Evolutionary conservation across 2,797 vertebrate species (phyloP), one percentile per base, ranked within the genome.

Genomic region (Crocidura indochinensis): DNA sequence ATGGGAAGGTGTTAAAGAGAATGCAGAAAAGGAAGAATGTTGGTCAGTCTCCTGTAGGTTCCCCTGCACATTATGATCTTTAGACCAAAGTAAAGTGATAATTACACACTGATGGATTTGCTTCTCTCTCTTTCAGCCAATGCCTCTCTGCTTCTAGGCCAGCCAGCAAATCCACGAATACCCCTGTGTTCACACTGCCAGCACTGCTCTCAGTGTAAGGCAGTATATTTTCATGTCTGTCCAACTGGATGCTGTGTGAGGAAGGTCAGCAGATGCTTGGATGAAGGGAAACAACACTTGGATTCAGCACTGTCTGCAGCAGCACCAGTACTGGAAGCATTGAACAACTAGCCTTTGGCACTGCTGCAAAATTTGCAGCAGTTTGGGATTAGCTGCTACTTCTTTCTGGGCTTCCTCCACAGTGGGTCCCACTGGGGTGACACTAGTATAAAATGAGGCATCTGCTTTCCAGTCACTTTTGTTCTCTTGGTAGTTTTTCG

Each of bases 201-300:
- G 71, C 26, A 90, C 92, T 77, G 79, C 65, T 90, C 29, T 93
- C 76, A 75, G 10, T 71, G 71, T 49, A 91, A 92, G 44, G 76
- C 62, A 85, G 22, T 72, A 64, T 67, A 90, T 88, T 93, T 93
- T 87, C 80, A 79, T 75, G 76, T 94, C 65, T 53, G 81, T 84
- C 65, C 93, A 96, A 93, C 84, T 90, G 73, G 4, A 78, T 71
- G 56, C 65, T 95, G 76, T 74, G 62, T 26, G 80, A 53, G 86
- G 96, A 92, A 82, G 84, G 93, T 90, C 93, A 94, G 87, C 74
- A 96, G 88, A 96, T 78, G 90, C 14, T 69, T 87, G 94, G 89
- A 81, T 82, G 53, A 46, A 79, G 38, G 67, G 82, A 46, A 91
- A 77, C 62, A 75, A 69, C 31, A 92, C 71, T 91, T 64, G 38